Evolutionary conservation across 2,113 vertebrate species (phyloP), one percentile per base, ranked within the genome.

Genomic region (Meriones unguiculatus): DNA sequence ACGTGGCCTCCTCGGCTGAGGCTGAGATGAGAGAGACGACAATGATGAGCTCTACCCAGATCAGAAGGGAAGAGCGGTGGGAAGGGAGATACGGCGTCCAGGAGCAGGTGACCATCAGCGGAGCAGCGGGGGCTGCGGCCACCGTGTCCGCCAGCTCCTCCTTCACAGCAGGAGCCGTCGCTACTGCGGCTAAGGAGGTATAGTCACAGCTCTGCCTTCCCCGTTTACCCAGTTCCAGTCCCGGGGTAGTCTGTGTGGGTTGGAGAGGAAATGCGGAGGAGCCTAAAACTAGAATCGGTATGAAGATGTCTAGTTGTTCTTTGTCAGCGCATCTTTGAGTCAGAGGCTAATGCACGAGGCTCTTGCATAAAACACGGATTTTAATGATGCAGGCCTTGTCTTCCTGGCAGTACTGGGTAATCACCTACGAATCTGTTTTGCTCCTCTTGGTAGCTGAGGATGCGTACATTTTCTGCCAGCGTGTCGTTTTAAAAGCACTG

Each of bases 51-150:
- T 96, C 98, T 20, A 98, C 99, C 35, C 98, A 99, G 95, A 97
- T 99, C 64, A 99, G 98, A 81, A 98, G 98, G 91, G 99, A 99
- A 97, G 99, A 99, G 95, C 98, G 98, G 96, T 99, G 99, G 99
- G 99, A 99, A 95, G 98, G 98, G 84, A 98, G 98, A 98, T 98
- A 98, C 0, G 98, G 98, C 17, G 9, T 98, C 90, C 99, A 99
- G 89, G 98, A 99, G 95, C 99, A 99, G 98, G 98, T 99, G 89
- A 96, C 96, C 81, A 25, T 96, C 94, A 98, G 97, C 86, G 98
- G 99, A 59, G 50, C 98, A 6, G 0, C 97, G 0, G 96, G 96
- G 1, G 97, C 97, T 22, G 78, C 97, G 0, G 59, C 98, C 64
- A 88, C 95, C 8, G 87, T 92, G 96, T 87, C 96, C 0, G 93